A percentile compares a stretch with the other conserved stretches of the same genome.
phyloP scores from a whole-genome alignment of 92 coral and sea anemone species.

The Palythoa grandiflora region DNA sequence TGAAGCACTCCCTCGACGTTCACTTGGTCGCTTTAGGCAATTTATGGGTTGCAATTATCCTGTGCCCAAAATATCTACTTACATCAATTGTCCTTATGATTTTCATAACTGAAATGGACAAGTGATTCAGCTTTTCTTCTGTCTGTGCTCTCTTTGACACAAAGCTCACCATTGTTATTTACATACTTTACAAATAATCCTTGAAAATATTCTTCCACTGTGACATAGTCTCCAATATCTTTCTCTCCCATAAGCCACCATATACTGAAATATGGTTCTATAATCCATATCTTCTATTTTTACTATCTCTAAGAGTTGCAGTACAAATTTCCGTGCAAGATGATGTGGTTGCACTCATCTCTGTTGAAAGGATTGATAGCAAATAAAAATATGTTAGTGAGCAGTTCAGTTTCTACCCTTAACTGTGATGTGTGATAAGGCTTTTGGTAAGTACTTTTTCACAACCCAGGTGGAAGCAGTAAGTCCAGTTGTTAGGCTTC shows the following conservation, averaged over 20 bases:
- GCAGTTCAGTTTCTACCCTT: no score
- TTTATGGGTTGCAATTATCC: conserved; percentile 62
- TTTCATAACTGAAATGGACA: conserved; percentile 62
- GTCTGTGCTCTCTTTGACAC: conserved; percentile 39
- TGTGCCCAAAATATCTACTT: conserved; percentile 60
- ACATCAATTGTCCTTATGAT: conserved; percentile 52
- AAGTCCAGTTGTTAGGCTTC: conserved; percentile 49
- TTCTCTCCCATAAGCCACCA: conserved; percentile 71
- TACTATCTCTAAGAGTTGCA: conserved; percentile 61
- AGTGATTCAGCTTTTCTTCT: conserved; percentile 57
- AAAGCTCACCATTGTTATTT: conserved; percentile 64
- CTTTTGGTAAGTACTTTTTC: conserved; percentile 55
- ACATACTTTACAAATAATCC: conserved; percentile 68
- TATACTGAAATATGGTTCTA: conserved; percentile 69
- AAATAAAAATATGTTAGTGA: no score
- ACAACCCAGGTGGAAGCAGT: conserved; percentile 63
- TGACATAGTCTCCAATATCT: conserved; percentile 63
- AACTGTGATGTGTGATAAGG: conserved; percentile 30
- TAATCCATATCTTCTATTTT: conserved; percentile 52
- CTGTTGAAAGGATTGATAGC: no score
- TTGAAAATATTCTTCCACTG: conserved; percentile 70
- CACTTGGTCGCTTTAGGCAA: conserved; percentile 54
- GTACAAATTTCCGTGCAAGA: conserved; percentile 69
- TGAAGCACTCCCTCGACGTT: conserved; percentile 42
- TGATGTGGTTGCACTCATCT: conserved; percentile 64